Evolutionary conservation across 2,797 vertebrate genomes (phyloP).

Genomic region (Leucoraja ocellata): DNA sequence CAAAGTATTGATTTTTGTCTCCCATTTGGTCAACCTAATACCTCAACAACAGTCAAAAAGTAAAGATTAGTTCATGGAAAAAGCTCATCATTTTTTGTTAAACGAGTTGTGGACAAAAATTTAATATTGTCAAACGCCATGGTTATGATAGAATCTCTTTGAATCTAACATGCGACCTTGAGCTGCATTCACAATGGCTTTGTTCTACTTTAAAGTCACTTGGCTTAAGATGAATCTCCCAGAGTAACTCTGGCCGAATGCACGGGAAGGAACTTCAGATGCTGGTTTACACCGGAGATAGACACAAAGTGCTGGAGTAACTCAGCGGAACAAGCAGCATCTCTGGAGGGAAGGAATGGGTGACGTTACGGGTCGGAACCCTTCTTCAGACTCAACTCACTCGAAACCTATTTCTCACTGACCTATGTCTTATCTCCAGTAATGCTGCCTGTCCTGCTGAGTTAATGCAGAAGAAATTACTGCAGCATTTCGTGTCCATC

Average conservation of each 20-base stretch:
- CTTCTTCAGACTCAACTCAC: too few relatives aligned
- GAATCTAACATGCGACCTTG: neutral
- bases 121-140: neutral
- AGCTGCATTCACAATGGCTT: neutral
- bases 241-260: neutral
- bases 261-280: too few relatives aligned
- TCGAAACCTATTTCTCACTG: too few relatives aligned
- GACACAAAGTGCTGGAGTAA: too few relatives aligned
- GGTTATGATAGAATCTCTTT: neutral
- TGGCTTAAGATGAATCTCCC: neutral
- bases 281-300: too few relatives aligned
- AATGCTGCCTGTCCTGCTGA: too few relatives aligned
- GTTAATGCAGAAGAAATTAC: too few relatives aligned
- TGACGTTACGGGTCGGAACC: too few relatives aligned
- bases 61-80: conserved; percentile 71
- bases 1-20: conserved; percentile 92
- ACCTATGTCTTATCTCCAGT: too few relatives aligned
- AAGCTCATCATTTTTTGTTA: neutral
- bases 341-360: too few relatives aligned
- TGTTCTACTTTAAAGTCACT: neutral
- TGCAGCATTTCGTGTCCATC: too few relatives aligned
- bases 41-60: conserved; percentile 81
- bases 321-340: too few relatives aligned
- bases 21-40: conserved; percentile 80
- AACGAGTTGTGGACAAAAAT: neutral